Percentiles rank a stretch among this genome's conserved stretches.
Conservation (phyloP, 2,888 invertebrate genomes). For the Brassicogethes aeneus region DNA sequence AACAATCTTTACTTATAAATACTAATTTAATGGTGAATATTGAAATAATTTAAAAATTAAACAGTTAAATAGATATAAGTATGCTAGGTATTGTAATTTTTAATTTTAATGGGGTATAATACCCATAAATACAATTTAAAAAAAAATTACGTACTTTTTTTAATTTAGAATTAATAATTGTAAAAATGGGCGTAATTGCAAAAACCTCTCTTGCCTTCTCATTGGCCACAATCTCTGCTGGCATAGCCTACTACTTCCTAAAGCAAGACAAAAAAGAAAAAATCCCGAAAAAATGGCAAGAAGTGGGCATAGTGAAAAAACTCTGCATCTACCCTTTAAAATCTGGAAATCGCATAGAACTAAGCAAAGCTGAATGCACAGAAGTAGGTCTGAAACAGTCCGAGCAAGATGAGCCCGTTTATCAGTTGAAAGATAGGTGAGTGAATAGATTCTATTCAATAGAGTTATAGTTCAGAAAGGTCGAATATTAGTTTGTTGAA, state of each 20-base stretch:
- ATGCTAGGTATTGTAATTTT: too few relatives aligned
- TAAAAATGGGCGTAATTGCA: constrained; percentile 3
- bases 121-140: too few relatives aligned
- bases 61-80: too few relatives aligned
- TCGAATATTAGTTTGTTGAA: background rate
- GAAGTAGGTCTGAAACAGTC: constrained; percentile 29
- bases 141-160: too few relatives aligned
- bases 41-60: too few relatives aligned
- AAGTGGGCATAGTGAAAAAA: constrained; percentile 31
- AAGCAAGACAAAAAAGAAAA: constrained; percentile 24
- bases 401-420: constrained; percentile 19
- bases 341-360: constrained; percentile 34
- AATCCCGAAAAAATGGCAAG: constrained; percentile 32
- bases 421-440: constrained; percentile 33
- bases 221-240: constrained; percentile 20
- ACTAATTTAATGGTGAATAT: too few relatives aligned
- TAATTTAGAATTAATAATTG: too few relatives aligned
- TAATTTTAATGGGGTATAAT: too few relatives aligned
- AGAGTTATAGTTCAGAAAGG: background rate
- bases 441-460: too few relatives aligned
- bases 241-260: constrained; percentile 20
- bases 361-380: constrained; percentile 30
- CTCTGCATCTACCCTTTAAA: constrained; percentile 37
- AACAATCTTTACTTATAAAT: too few relatives aligned
- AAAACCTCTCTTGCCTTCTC: constrained; percentile 14